phyloP scores from a whole-genome alignment of 2,888 invertebrate genomes.

The Drosophila cognata region DNA sequence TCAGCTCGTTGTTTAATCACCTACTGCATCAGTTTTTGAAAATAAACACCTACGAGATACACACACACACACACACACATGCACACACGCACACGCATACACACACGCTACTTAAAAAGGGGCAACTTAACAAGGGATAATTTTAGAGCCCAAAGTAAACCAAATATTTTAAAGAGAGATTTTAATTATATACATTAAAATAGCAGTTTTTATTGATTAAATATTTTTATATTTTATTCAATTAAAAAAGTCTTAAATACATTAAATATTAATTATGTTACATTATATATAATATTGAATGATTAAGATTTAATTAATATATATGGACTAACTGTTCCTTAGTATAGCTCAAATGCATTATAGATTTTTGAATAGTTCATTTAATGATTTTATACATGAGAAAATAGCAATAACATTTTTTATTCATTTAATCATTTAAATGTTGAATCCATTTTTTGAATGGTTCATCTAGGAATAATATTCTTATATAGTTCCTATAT shows the following conservation, averaged over 20 bases:
- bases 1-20: conserved; percentile 54
- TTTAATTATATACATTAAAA: too few relatives aligned
- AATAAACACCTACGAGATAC: conserved; percentile 63
- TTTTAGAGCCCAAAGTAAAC: background rate
- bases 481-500: background rate
- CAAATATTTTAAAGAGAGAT: too few relatives aligned
- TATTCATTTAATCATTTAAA: background rate
- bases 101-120: background rate
- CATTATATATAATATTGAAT: background rate
- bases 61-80: conserved; percentile 23
- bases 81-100: background rate
- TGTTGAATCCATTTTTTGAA: background rate
- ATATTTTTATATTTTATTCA: background rate
- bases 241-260: background rate
- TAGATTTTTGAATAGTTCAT: too few relatives aligned
- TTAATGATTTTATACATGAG: too few relatives aligned
- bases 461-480: too few relatives aligned
- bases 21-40: conserved; percentile 62
- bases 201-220: background rate
- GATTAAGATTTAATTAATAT: background rate
- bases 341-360: background rate
- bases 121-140: background rate
- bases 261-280: background rate
- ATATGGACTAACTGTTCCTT: background rate
- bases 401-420: background rate